phyloP scores from a whole-genome alignment of 2,888 invertebrate species.

The Trissoscelio sp. region DNA sequence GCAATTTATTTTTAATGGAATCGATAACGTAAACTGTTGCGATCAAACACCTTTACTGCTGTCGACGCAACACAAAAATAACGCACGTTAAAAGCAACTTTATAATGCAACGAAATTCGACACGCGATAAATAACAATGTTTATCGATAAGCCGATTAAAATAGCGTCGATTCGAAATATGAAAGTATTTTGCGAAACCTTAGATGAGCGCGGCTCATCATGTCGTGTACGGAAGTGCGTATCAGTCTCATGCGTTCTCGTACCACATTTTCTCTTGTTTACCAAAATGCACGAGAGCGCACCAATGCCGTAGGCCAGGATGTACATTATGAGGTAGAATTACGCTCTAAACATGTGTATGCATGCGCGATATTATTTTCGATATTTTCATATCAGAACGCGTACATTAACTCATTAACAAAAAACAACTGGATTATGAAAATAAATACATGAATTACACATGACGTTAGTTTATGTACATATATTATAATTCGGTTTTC shows the following conservation, averaged over 20 bases:
- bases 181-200: conserved; percentile 60
- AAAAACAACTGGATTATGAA: neutral
- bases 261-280: conserved; percentile 64
- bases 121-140: conserved; percentile 48
- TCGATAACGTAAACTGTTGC: conserved; percentile 26
- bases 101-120: conserved; percentile 52
- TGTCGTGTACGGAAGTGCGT: conserved; percentile 16
- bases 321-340: conserved; percentile 83
- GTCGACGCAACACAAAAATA: conserved; percentile 30
- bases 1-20: conserved; percentile 41
- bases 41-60: conserved; percentile 13
- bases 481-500: too few relatives aligned
- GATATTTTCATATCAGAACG: conserved; percentile 49
- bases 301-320: conserved; percentile 80
- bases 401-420: conserved; percentile 35
- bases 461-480: too few relatives aligned
- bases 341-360: conserved; percentile 80
- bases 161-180: conserved; percentile 48
- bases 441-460: conserved; percentile 22
- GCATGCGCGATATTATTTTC: conserved; percentile 59
- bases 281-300: conserved; percentile 65
- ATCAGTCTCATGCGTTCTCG: conserved; percentile 10
- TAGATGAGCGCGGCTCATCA: conserved; percentile 20
- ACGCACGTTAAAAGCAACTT: conserved; percentile 37
- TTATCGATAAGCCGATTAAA: conserved; percentile 58